These are phyloP conservation scores for Protobothrops mucrosquamatus DNA, from an alignment of 2,113 vertebrate genomes.

Conservation along the genomic window DNA sequence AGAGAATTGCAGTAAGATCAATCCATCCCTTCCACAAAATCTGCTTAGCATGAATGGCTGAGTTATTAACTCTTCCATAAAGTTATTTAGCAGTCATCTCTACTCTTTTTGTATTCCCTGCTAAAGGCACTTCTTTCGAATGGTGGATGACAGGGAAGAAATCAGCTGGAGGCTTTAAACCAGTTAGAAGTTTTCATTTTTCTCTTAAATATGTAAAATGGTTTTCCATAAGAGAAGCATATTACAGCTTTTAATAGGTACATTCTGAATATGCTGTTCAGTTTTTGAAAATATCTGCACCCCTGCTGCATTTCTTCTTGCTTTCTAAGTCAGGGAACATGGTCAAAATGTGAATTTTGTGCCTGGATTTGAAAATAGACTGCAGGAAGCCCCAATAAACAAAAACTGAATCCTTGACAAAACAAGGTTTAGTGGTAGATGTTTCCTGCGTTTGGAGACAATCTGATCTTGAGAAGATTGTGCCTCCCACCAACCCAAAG, in stretches of 20 bases:
- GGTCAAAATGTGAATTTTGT: neutral
- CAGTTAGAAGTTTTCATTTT: neutral
- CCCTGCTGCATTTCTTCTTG: neutral
- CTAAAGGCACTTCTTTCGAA: neutral
- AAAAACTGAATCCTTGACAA: neutral
- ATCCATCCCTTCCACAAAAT: neutral
- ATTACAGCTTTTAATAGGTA: neutral
- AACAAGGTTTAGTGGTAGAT: neutral
- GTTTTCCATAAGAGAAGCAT: neutral
- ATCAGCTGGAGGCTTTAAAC: constrained; percentile 17
- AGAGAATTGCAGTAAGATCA: neutral
- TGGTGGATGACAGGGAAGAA: neutral
- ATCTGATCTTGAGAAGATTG: neutral
- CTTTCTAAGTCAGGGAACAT: neutral
- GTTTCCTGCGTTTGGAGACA: neutral
- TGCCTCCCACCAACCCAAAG: neutral
- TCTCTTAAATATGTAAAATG: neutral
- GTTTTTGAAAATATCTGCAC: neutral
- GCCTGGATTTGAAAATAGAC: neutral
- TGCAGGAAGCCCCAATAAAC: neutral
- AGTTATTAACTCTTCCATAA: neutral
- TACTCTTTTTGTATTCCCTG: neutral
- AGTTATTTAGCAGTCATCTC: neutral
- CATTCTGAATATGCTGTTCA: neutral
- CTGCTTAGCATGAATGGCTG: neutral